Evolutionary conservation across 2,888 invertebrate species (phyloP), one percentile per base, ranked within the genome.

Genomic region (Dichetophora obliterata): DNA sequence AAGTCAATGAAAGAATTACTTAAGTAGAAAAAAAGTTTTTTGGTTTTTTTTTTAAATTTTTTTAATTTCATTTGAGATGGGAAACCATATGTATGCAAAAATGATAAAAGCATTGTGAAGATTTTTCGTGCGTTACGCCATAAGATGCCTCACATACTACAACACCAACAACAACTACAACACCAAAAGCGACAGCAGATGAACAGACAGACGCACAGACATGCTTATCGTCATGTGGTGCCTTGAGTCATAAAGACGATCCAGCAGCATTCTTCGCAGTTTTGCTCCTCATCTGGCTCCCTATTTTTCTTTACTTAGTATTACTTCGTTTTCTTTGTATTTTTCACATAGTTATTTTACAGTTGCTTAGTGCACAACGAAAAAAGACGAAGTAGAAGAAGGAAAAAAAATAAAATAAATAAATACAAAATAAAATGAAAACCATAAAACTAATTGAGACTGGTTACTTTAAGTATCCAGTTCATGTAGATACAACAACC

Each of bases 91-190:
- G 34, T 48, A 74, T 66, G 65, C 65, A 74, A 74, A 66, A 74
- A 54, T 65, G 31, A 52, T n/a, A n/a, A n/a, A 65, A 73, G 54
- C 34, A 74, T 74, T 54, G 74, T 65, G 66, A 54, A 65, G 65
- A 19, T 43, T 24, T 74, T 74, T 74, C 74, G 74, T 74, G 65
- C 74, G 54, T 66, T 74, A 74, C 65, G 66, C 54, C 65, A 74
- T 22, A 37, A 43, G 43, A 74, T 74, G 34, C 54, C 66, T 65
- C 27, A 37, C 54, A 74, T 54, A 37, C 16, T 22, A n/a, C 37
- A 74, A 37, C 37, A 37, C 24, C n/a, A 54, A 31, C 34, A 54
- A 2, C 52, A 54, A 0, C 34, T 50, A 31, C 68, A 68, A 31
- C 14, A 59, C 43, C 43, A 11, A 43, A 43, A 43, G 43, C 43